These are phyloP conservation scores for Anguilla japonica DNA, from an alignment of 2,113 vertebrate genomes.

Conservation along the genomic window DNA sequence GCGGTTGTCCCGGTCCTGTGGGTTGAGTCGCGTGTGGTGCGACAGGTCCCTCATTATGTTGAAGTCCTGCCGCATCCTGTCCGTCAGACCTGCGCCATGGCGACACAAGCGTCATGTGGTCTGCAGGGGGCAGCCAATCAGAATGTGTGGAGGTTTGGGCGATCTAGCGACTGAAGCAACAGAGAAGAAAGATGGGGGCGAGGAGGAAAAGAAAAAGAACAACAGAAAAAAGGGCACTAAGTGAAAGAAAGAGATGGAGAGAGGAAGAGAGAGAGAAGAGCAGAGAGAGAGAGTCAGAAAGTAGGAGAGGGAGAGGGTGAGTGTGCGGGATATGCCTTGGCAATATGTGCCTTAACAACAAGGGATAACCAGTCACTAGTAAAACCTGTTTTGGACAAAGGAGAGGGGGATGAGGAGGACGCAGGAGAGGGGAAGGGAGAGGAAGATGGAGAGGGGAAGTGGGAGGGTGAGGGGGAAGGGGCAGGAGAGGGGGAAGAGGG, in stretches of 20 bases:
- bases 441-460: background rate
- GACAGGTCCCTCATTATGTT: conserved; percentile 87
- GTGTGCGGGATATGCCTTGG: no score
- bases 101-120: background rate
- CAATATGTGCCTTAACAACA: no score
- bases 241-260: background rate
- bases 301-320: background rate
- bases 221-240: background rate
- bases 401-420: no score
- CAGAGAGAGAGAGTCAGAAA: background rate
- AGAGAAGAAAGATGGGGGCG: background rate
- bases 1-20: conserved; percentile 78
- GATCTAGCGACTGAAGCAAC: background rate
- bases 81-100: conserved; percentile 77
- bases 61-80: conserved; percentile 87
- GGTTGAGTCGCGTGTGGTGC: conserved; percentile 78
- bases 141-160: no score
- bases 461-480: background rate
- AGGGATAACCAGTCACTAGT: no score
- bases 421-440: background rate
- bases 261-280: background rate
- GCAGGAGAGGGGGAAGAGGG: no score
- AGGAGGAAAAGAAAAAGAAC: no score
- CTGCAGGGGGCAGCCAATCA: background rate
- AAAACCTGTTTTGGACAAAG: background rate